These are phyloP conservation scores for Phenacoccus solenopsis DNA, from an alignment of 1,140 invertebrate species.

Conservation along the genomic window DNA sequence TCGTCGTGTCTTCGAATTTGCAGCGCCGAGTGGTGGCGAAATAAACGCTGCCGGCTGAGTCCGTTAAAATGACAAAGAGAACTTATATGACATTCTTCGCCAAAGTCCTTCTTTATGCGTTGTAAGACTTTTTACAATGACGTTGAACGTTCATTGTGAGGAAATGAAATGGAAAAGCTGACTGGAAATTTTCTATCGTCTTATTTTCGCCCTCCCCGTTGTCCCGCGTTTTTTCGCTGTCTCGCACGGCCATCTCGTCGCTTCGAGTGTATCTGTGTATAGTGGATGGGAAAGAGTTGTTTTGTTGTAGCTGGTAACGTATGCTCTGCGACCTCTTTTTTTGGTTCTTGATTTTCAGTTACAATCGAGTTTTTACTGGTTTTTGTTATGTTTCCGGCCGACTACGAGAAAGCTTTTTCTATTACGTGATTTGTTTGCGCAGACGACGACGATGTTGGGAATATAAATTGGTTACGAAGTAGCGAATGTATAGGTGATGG, in stretches of 20 bases:
- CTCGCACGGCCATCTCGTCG: not conserved
- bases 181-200: not conserved
- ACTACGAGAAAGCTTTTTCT: too few species aligned
- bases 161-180: constrained; percentile 1
- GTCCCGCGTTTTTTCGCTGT: not conserved
- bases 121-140: not conserved
- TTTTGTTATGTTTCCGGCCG: too few species aligned
- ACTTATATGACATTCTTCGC: not conserved
- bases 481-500: too few species aligned
- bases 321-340: too few species aligned
- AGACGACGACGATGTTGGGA: too few species aligned
- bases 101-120: not conserved
- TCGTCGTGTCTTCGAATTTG: not conserved
- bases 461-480: too few species aligned
- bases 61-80: constrained; percentile 1
- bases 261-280: not conserved
- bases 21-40: not conserved
- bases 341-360: too few species aligned
- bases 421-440: too few species aligned
- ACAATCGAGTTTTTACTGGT: too few species aligned
- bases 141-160: not conserved
- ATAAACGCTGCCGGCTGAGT: not conserved
- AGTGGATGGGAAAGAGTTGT: not conserved
- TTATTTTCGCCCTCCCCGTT: not conserved
- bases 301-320: not conserved